Conservation (phyloP, 2,888 invertebrate species). For the Cotesia congregata region DNA sequence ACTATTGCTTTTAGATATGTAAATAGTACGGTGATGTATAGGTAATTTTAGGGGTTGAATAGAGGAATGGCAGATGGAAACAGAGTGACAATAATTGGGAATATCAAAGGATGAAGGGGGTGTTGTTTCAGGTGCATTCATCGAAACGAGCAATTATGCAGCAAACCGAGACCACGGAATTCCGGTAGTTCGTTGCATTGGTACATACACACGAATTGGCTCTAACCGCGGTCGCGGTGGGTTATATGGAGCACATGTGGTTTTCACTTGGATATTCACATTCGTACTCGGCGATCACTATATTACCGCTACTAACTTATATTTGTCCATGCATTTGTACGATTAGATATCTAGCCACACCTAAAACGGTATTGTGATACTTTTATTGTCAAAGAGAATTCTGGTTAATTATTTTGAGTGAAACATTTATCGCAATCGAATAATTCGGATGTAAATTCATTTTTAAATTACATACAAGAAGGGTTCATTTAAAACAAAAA, state of each 20-base stretch:
- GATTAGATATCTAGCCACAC: slow-evolving; percentile 33
- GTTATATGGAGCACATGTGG: slow-evolving; percentile 53
- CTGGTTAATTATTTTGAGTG: no score
- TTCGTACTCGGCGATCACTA: slow-evolving; percentile 49
- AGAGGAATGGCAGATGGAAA: background rate
- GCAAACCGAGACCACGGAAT: slow-evolving; percentile 62
- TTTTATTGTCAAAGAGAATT: background rate
- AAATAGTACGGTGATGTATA: no score
- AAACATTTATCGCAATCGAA: no score
- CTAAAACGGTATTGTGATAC: background rate
- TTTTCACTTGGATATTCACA: slow-evolving; percentile 54
- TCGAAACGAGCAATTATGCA: slow-evolving; percentile 62
- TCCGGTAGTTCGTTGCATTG: slow-evolving; percentile 49
- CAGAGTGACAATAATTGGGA: slow-evolving; percentile 59
- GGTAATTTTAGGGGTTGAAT: background rate
- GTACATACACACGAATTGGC: slow-evolving; percentile 42
- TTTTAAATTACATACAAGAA: no score
- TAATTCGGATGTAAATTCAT: no score
- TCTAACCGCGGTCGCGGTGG: slow-evolving; percentile 45
- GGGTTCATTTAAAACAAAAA: no score
- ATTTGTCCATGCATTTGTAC: slow-evolving; percentile 7
- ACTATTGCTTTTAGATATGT: no score
- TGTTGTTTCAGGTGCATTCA: slow-evolving; percentile 54
- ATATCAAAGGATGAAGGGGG: slow-evolving; percentile 63
- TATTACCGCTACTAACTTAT: slow-evolving; percentile 32